These are phyloP conservation scores for Hiodon alosoides DNA, from an alignment of 2,113 vertebrate genomes.

Conservation along the genomic window DNA sequence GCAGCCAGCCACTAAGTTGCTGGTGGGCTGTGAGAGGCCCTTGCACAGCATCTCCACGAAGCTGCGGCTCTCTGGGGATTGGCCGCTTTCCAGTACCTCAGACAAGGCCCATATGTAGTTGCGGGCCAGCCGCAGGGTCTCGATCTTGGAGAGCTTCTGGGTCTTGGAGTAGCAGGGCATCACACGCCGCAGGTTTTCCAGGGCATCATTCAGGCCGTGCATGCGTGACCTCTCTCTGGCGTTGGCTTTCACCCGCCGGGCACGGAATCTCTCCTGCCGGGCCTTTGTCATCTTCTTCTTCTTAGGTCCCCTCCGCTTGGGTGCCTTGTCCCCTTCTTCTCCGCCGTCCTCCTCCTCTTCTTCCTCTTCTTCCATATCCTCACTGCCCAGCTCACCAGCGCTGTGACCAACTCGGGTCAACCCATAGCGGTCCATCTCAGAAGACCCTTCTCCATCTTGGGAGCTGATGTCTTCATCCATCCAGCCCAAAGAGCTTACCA, in stretches of 20 bases:
- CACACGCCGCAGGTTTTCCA: constrained; percentile 83
- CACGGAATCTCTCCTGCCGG: constrained; percentile 81
- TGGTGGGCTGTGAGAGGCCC: constrained; percentile 95
- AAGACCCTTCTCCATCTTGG: constrained; percentile 67
- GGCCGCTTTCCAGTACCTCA: constrained; percentile 84
- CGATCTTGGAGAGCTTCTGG: constrained; percentile 94
- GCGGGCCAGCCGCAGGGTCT: constrained; percentile 84
- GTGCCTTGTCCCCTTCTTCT: constrained; percentile 69
- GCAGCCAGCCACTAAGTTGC: constrained; percentile 91
- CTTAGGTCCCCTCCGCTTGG: constrained; percentile 90
- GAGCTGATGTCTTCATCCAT: constrained; percentile 66
- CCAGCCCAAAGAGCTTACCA: constrained; percentile 74
- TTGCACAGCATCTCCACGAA: constrained; percentile 96
- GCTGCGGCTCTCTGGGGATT: constrained; percentile 79
- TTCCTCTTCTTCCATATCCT: constrained; percentile 61
- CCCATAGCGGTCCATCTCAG: constrained; percentile 44
- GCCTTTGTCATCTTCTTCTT: constrained; percentile 99
- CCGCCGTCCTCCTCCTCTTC: constrained; percentile 76
- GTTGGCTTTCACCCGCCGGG: constrained; percentile 84
- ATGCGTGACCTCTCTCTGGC: constrained; percentile 87
- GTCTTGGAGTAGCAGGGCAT: constrained; percentile 99
- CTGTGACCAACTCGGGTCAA: constrained; percentile 39
- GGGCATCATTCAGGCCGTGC: constrained; percentile 91
- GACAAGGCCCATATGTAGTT: constrained; percentile 98
- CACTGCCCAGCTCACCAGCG: constrained; percentile 63